Percentiles rank a stretch among this genome's conserved stretches.
Evolutionary conservation across 2,888 invertebrate genomes (phyloP).

Genomic region (Pyrgus malvae): DNA sequence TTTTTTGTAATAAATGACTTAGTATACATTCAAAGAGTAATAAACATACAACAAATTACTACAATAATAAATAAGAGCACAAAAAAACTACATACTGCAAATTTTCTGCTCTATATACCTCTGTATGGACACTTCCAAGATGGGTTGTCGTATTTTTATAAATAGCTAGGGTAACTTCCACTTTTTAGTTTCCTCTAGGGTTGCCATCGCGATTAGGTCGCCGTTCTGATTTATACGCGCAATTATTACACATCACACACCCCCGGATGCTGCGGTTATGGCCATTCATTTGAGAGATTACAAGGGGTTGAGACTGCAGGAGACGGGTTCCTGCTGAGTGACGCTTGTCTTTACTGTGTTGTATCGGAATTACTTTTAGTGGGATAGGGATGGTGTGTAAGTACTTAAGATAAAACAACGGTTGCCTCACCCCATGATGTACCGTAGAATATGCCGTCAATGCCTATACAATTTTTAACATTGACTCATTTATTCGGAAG

Average conservation of each 20-base stretch:
- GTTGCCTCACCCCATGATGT: no score
- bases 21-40: no score
- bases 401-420: no score
- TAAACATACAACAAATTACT: no score
- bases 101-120: no score
- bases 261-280: constrained; percentile 26
- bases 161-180: constrained; percentile 70
- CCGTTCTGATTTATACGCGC: constrained; percentile 75
- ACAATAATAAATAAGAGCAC: no score
- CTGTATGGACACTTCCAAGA: not conserved
- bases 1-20: no score
- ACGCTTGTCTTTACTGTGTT: not conserved
- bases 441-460: no score
- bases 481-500: no score
- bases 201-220: constrained; percentile 57
- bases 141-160: constrained; percentile 39
- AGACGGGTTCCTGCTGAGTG: not conserved
- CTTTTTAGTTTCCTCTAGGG: constrained; percentile 44
- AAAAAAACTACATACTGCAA: no score
- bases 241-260: constrained; percentile 56
- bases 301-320: constrained; percentile 12
- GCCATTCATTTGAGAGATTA: constrained; percentile 27
- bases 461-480: no score
- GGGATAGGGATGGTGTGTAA: not conserved
- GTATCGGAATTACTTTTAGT: not conserved